phyloP scores from a whole-genome alignment of 2,797 vertebrate genomes.

The Thripadectes ignobilis region DNA sequence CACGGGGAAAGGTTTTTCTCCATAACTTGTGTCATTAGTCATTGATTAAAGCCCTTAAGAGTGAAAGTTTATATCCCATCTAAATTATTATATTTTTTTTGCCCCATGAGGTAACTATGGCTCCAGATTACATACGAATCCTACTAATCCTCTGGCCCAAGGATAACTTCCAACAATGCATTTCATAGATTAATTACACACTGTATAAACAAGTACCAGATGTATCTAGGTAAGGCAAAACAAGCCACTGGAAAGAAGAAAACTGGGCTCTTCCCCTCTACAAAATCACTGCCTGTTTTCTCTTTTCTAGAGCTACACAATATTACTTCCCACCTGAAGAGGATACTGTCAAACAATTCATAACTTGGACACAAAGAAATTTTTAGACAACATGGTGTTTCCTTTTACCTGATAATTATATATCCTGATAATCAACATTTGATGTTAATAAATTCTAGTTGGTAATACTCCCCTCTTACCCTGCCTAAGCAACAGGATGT shows the following conservation, averaged over 20 bases:
- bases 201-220: constrained; percentile 38
- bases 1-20: constrained; percentile 14
- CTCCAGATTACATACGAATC: constrained; percentile 27
- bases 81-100: background rate
- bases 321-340: background rate
- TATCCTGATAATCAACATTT: background rate
- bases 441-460: background rate
- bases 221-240: constrained; percentile 18
- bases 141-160: constrained; percentile 31
- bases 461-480: background rate
- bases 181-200: constrained; percentile 30
- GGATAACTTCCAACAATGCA: constrained; percentile 33
- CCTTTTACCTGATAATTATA: background rate
- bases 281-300: background rate
- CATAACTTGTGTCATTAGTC: background rate
- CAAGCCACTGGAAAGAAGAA: background rate
- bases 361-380: background rate
- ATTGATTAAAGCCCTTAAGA: constrained; percentile 36
- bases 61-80: constrained; percentile 7
- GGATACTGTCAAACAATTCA: background rate
- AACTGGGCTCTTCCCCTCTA: background rate
- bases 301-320: background rate
- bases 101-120: background rate
- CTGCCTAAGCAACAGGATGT: background rate
- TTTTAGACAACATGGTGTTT: background rate